These are phyloP conservation scores for Drepanosiphum platanoidis DNA, from an alignment of 2,888 invertebrate species.

Conservation along the genomic window DNA sequence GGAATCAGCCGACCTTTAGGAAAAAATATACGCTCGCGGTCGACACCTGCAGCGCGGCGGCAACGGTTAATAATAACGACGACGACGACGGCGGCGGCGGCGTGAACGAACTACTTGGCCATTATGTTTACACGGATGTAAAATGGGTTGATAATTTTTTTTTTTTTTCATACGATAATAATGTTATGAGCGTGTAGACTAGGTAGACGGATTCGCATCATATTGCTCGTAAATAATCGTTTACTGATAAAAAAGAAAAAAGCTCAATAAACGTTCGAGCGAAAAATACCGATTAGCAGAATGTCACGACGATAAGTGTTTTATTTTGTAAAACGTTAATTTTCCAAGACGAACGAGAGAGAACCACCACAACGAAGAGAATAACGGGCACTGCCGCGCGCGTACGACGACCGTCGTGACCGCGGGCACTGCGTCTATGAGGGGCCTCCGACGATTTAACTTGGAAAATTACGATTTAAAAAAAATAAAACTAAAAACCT, in stretches of 20 bases:
- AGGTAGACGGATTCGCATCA: background rate
- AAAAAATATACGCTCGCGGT: background rate
- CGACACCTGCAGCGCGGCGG: background rate
- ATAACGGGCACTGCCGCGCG: background rate
- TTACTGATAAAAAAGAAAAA: background rate
- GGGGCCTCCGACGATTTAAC: too few species aligned
- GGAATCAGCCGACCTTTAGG: background rate
- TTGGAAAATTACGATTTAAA: too few species aligned
- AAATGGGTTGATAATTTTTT: background rate
- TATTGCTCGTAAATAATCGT: background rate
- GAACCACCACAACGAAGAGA: background rate
- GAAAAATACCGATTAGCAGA: background rate
- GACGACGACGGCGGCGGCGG: background rate
- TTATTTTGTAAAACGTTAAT: background rate
- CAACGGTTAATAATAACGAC: background rate
- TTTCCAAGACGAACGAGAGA: background rate
- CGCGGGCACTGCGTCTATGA: too few species aligned
- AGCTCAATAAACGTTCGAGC: background rate
- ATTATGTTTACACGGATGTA: background rate
- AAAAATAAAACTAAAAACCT: too few species aligned
- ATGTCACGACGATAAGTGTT: background rate
- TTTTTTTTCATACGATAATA: background rate
- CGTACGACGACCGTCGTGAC: background rate
- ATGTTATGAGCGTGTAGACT: background rate
- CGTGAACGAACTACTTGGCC: background rate